Base-by-base conservation (phyloP, 2,113 vertebrate species). In the Bostrychus sinensis region DNA sequence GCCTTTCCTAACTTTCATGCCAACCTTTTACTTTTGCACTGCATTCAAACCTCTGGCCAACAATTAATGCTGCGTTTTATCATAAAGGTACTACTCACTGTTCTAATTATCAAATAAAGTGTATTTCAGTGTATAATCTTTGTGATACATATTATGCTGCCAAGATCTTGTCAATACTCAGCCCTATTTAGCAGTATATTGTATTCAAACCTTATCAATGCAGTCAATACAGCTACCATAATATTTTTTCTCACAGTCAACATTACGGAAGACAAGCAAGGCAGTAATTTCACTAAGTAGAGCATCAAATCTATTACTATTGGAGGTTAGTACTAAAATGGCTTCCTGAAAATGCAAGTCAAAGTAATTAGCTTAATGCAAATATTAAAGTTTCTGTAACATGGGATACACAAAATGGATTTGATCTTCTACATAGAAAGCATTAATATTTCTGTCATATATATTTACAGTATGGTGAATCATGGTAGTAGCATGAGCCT, bases 401-500 rank as follows among this genome's bases (percentile, higher is more conserved):
- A 26, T 51, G 53, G 62, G 66, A 50, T 70, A 66, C 70, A 20
- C 55, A 38, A 77, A 75, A 83, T 82, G 69, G 56, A 71, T 62
- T 72, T 81, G 22, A 55, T 51, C 62, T 45, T 39, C 22, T 72
- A 63, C 57, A 58, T 36, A 30, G 17, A 28, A 48, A 53, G 19
- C 2, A 7, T 60, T 41, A 14, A 9, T 60, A 26, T 46, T 70
- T 65, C 50, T 17, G 43, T 8, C 48, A 14, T 7, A 2, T 22
- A 50, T 50, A 2, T 3, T 28, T 28, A 25, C 45, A 25, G 11
- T 25, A 48, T 2, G 23, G 30, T 32, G 8, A 32, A 32, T 32
- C 30, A 32, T 32, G 8, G 30, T 32, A 7, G 30, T 8, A 32
- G 30, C 30, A 32, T 8, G 8, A 8, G 5, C 30, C 1, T 5